phyloP scores from a whole-genome alignment of 2,797 vertebrate species.

The Remorina albescens region DNA sequence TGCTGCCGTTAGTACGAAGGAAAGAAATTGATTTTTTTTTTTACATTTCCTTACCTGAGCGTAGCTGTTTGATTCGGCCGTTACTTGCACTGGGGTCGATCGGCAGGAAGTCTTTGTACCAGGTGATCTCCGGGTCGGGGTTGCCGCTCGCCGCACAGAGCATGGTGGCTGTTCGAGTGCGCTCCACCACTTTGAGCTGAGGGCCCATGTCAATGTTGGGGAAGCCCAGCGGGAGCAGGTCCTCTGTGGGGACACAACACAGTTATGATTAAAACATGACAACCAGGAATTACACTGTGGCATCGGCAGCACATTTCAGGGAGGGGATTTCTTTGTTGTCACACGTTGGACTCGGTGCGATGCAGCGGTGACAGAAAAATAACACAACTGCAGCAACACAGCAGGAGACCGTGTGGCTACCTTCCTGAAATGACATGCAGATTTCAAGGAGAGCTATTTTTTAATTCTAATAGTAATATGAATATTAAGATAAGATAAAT shows the following conservation, averaged over 20 bases:
- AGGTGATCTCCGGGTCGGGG: conserved; percentile 98
- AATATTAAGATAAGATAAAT: neutral
- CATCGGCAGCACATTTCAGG: neutral
- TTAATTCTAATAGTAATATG: neutral
- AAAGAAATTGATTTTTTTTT: neutral
- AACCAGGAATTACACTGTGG: neutral
- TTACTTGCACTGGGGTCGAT: conserved; percentile 95
- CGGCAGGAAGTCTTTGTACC: conserved; percentile 99
- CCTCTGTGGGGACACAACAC: conserved; percentile 85
- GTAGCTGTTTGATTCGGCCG: conserved; percentile 95
- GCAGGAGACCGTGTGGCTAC: neutral
- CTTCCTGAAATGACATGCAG: neutral
- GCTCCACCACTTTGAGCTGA: conserved; percentile 97
- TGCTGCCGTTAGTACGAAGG: neutral
- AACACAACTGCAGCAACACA: neutral
- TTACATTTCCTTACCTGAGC: conserved; percentile 89
- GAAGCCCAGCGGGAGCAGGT: conserved; percentile 94
- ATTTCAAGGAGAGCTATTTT: neutral
- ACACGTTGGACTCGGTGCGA: neutral
- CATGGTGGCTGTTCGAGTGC: conserved; percentile 97
- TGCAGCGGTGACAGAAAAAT: neutral
- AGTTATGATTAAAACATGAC: neutral
- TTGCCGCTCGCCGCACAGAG: conserved; percentile 97
- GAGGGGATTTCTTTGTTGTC: neutral
- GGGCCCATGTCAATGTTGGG: conserved; percentile 99